Evolutionary conservation across 1,140 invertebrate species (phyloP).

Genomic region (Drosophila orena): DNA sequence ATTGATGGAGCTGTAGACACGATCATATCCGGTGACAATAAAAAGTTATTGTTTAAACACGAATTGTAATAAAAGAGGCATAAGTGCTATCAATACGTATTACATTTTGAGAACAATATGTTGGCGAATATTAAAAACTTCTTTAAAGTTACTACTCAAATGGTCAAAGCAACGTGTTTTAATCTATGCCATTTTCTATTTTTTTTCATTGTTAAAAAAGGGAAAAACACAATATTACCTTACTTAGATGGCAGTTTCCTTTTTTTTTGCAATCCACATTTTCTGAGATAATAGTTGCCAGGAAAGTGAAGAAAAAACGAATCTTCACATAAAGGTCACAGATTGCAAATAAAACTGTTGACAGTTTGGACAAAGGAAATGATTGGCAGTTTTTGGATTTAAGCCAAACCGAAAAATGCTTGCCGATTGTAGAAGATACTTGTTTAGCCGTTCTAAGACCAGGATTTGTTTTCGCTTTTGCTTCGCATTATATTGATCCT

Average conservation of each 20-base stretch:
- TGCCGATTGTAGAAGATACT: slow-evolving; percentile 39
- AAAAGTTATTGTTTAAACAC: slow-evolving; percentile 41
- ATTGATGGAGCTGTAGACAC: slow-evolving; percentile 56
- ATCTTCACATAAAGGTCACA: slow-evolving; percentile 40
- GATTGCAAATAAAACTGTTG: slow-evolving; percentile 43
- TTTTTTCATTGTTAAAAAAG: no score
- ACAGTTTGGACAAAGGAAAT: slow-evolving; percentile 47
- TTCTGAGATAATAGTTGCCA: neutral
- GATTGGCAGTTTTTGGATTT: slow-evolving; percentile 41
- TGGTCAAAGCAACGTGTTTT: no score
- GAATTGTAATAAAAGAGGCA: no score
- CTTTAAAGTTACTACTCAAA: no score
- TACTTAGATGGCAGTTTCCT: no score
- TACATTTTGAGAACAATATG: neutral
- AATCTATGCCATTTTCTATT: no score
- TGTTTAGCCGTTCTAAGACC: slow-evolving; percentile 50
- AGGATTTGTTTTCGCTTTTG: slow-evolving; percentile 49
- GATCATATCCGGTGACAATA: slow-evolving; percentile 57
- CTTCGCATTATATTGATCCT: slow-evolving; percentile 55
- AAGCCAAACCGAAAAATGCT: slow-evolving; percentile 22
- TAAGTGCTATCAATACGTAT: neutral
- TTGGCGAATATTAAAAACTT: no score
- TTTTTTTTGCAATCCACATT: neutral
- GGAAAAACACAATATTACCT: no score
- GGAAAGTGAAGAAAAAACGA: neutral